Evolutionary conservation across 2,888 invertebrate genomes (phyloP).

Genomic region (Ariolimax columbianus): DNA sequence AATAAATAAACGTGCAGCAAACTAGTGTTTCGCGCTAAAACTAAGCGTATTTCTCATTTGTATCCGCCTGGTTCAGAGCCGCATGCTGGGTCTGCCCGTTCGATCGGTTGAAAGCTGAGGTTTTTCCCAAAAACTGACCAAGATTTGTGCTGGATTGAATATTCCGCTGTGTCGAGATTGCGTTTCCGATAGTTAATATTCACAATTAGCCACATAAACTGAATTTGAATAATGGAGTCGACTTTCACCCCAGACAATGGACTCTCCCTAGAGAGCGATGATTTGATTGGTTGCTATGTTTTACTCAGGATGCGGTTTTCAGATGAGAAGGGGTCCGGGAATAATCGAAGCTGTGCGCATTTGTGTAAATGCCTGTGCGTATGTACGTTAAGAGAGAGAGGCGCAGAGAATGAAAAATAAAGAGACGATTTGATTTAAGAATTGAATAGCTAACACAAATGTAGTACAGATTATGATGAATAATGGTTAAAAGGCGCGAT

Average conservation of each 20-base stretch:
- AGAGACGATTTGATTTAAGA: background rate
- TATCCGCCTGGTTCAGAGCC: background rate
- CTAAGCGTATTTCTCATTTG: background rate
- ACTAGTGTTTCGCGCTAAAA: too few relatives aligned
- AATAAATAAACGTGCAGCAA: too few relatives aligned
- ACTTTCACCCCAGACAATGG: conserved; percentile 43
- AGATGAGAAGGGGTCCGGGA: background rate
- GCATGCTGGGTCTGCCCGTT: background rate
- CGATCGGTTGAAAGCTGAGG: background rate
- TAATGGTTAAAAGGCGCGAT: too few relatives aligned
- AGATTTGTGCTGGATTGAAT: conserved; percentile 12
- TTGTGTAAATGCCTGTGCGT: background rate
- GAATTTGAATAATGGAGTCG: conserved; percentile 45
- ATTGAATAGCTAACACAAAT: background rate
- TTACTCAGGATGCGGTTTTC: conserved; percentile 32
- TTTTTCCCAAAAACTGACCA: background rate
- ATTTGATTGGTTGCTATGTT: conserved; percentile 39
- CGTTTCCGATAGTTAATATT: conserved; percentile 35
- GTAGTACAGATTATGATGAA: background rate
- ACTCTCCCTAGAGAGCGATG: conserved; percentile 40
- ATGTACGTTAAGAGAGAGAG: background rate
- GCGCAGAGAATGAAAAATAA: background rate
- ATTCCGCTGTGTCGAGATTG: conserved; percentile 32
- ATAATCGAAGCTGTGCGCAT: conserved; percentile 2
- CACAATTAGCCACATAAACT: conserved; percentile 28